Base-by-base conservation (phyloP, 2,113 vertebrate genomes). In the Phyllopteryx taeniolatus region DNA sequence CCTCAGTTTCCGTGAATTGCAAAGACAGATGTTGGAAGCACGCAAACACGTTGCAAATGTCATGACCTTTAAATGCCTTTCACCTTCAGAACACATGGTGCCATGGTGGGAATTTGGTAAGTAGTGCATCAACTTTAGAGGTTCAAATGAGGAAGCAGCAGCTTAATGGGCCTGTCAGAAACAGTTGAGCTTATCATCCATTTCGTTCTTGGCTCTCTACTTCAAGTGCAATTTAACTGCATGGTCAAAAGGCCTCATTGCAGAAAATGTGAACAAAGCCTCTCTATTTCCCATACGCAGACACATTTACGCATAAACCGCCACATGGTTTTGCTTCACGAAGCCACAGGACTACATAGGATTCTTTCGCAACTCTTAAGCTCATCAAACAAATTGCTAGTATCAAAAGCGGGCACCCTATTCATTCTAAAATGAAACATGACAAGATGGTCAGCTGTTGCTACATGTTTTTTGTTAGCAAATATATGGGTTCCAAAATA, bases 31-130 rank as follows among this genome's bases (percentile, higher is more conserved):
- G 35, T 47, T 31, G n/a, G 19, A 53, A 67, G 27, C 8, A 53
- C 9, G 46, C 17, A 27, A 53, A 73, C 51, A 44, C 60, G 9
- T 71, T 70, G 20, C 14, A 66, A 19, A 59, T 60, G 27, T n/a
- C 22, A 75, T 74, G 59, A 78, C 49, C 73, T 75, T 80, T 46
- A 70, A 83, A 74, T 64, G 49, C 3, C 46, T 71, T 73, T 43
- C 27, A 64, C 57, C 33, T 71, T 72, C 44, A 64, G 51, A 67
- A 62, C 31, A 63, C 54, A 63, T 63, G 35, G 27, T 67, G 59
- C 60, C 78, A 33, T n/a, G 43, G 2, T 71, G 39, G 17, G 27
- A 35, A 65, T 46, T 66, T 47, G 27, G 46, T 20, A 73, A 59
- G 63, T 0, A 53, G 63, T 0, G 19, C 22, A 76, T 63, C 22